Base-by-base conservation (phyloP, 2,888 invertebrate species). In the Scaptomyza caliginosa region DNA sequence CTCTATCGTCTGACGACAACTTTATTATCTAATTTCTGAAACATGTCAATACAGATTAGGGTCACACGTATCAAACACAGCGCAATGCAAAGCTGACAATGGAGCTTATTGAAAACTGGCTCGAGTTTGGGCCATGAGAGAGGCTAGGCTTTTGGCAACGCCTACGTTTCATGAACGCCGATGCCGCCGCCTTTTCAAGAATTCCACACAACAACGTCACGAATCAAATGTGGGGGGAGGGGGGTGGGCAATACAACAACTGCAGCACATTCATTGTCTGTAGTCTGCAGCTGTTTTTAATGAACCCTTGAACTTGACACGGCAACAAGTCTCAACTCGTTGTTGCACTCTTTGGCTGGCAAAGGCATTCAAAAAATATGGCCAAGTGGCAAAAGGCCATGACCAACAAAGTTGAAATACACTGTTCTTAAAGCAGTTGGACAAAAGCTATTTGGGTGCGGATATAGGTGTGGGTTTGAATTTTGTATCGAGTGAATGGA, bases 231-330 rank as follows among this genome's bases (percentile, higher is more conserved):
- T 46, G 7, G 54, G n/a, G n/a, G n/a, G n/a, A n/a, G n/a, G n/a
- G n/a, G n/a, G n/a, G n/a, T n/a, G n/a, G n/a, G n/a, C n/a, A n/a
- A n/a, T n/a, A n/a, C n/a, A n/a, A n/a, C n/a, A n/a, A n/a, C n/a
- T n/a, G n/a, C 21, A 21, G 8, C 7, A 16, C 28, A 30, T 36
- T 46, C 46, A 43, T 32, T 43, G 39, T 32, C 55, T 70, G 54
- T 24, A 46, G 39, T 32, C 55, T 70, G 54, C 32, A 46, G 64
- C 70, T 50, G n/a, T 24, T 45, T 52, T 52, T 34, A 71, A 78
- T 84, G 86, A 80, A 85, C 89, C 77, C 82, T 86, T 88, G 88
- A 88, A 88, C 88, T 88, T 88, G 89, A 88, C 71, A 76, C 63
- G 51, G 66, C 83, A 62, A 60, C 83, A 63, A 75, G 71, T 45